Base-by-base conservation (phyloP, 2,113 vertebrate genomes). In the Anarrhichthys ocellatus region DNA sequence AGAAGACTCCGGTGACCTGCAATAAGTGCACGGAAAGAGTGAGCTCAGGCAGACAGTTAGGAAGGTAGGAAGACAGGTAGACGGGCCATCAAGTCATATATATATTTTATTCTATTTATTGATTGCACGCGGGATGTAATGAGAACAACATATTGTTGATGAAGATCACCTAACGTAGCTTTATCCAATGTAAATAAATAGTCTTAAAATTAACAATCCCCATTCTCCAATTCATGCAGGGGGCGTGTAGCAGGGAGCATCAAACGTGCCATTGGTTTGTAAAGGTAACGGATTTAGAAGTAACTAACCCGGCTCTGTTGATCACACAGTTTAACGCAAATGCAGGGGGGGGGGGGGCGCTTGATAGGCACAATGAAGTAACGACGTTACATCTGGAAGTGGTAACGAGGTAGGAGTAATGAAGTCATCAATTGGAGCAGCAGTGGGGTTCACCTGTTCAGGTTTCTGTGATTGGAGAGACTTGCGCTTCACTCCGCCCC, bases 391-490 rank as follows among this genome's bases (percentile, higher is more conserved):
- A 54, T 32, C 1, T n/a, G 54, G 6, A 14, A 32, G 11, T 7
- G 29, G n/a, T 46, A 67, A 70, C 29, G 46, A 70, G 9, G 22
- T 63, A 48, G 36, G 15, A 58, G 61, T 18, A 78, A 76, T 81
- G 14, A 34, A 70, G 54, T 50, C 34, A 34, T 56, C 42, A 29
- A 54, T 32, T 22, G 52, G 42, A 69, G 52, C 66, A 42, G 83
- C 80, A 64, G 20, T 9, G 75, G 68, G 58, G 72, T 88, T 86
- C 85, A 94, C 93, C 93, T 94, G 92, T 81, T 71, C 67, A 50
- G 27, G 61, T 22, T 2, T 65, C 59, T 76, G 83, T 84, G 87
- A 93, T 93, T 94, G 91, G 93, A 87, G 81, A 62, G 70, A 4
- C 69, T 29, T 11, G 73, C 11, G 59, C 70, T 68, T 81, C 63